Percentiles rank a stretch among this genome's conserved stretches.
Conservation (phyloP, 2,888 invertebrate genomes). For the Stratiomys singularior region DNA sequence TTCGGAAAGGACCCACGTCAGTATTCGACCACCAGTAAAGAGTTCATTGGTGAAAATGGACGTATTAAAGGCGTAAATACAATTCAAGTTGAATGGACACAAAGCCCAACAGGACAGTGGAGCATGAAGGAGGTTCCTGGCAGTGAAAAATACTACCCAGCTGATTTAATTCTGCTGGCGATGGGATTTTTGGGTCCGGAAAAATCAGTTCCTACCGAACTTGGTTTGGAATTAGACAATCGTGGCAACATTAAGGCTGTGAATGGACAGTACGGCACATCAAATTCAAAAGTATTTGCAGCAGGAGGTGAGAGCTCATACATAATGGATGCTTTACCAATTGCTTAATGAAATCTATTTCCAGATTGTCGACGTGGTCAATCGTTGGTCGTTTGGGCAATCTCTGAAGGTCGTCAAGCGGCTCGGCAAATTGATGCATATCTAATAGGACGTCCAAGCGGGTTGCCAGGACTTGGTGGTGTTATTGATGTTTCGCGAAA, state of each 20-base stretch:
- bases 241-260: constrained; percentile 92
- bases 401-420: constrained; percentile 97
- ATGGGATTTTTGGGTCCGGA: constrained; percentile 99
- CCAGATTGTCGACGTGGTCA: constrained; percentile 98
- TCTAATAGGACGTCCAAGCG: constrained; percentile 77
- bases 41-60: constrained; percentile 90
- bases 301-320: constrained; percentile 81
- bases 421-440: constrained; percentile 92
- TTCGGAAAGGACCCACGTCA: constrained; percentile 93
- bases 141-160: constrained; percentile 81
- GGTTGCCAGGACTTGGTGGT: constrained; percentile 93
- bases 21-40: constrained; percentile 94
- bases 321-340: background rate
- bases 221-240: constrained; percentile 84
- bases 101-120: constrained; percentile 92
- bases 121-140: constrained; percentile 88
- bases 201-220: constrained; percentile 84
- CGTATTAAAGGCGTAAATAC: constrained; percentile 92
- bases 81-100: constrained; percentile 92
- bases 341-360: constrained; percentile 19
- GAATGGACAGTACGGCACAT: constrained; percentile 80
- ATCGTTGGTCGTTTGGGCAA: constrained; percentile 98
- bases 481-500: constrained; percentile 69
- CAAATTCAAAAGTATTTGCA: constrained; percentile 87
- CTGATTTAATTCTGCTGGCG: constrained; percentile 93